These are phyloP conservation scores for Matsumurasca onukii DNA, from an alignment of 1,140 invertebrate genomes.

Conservation along the genomic window DNA sequence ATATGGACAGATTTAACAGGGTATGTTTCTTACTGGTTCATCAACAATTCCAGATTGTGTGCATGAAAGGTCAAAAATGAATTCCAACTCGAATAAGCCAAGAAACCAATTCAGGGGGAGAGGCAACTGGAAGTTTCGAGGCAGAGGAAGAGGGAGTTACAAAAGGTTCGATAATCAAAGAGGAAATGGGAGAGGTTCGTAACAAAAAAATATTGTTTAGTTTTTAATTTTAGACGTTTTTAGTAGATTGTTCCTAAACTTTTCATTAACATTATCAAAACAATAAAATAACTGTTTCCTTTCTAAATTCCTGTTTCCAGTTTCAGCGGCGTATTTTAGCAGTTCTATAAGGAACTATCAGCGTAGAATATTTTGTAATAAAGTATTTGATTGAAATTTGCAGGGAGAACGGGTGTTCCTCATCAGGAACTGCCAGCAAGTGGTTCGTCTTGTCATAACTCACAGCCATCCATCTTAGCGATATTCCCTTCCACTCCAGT, in stretches of 20 bases:
- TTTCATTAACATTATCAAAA: too few species aligned
- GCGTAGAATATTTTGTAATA: neutral
- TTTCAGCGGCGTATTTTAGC: neutral
- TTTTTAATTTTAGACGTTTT: too few species aligned
- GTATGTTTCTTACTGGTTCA: too few species aligned
- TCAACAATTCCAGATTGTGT: too few species aligned
- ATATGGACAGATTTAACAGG: too few species aligned
- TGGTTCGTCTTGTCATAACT: neutral
- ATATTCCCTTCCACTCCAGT: slow-evolving; percentile 2
- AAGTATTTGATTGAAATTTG: neutral
- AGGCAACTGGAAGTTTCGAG: neutral
- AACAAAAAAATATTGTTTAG: too few species aligned
- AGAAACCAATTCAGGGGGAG: neutral
- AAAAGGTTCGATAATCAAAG: neutral
- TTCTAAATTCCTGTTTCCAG: neutral
- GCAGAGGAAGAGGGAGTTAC: neutral
- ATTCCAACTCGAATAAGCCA: neutral
- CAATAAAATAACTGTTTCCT: neutral
- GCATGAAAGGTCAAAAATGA: slow-evolving; percentile 5
- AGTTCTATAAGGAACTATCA: neutral
- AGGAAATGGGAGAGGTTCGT: too few species aligned
- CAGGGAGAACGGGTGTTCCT: neutral
- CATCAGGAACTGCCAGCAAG: neutral
- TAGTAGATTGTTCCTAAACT: too few species aligned
- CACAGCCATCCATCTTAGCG: slow-evolving; percentile 5